Evolutionary conservation across 30 jellyfish, hydroid and myxozoan genomes (phyloP).

Genomic region (Cassiopea andromeda): DNA sequence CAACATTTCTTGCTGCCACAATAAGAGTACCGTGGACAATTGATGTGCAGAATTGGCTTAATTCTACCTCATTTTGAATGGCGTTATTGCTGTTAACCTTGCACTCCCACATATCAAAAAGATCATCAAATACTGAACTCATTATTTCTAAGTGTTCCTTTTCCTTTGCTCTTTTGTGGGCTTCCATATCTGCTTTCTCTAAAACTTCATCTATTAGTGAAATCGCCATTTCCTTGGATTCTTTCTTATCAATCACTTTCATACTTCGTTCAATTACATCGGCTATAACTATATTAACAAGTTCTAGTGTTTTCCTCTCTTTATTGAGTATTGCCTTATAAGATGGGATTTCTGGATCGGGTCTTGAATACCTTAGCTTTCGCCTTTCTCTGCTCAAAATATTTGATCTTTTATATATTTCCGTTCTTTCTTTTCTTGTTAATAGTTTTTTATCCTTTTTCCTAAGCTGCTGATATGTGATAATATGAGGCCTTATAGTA

Average conservation of each 20-base stretch:
- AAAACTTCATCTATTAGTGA: neutral
- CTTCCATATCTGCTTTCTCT: slow-evolving; percentile 9
- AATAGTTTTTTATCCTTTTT: slow-evolving; percentile 27
- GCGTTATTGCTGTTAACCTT: slow-evolving; percentile 6
- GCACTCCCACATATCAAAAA: slow-evolving; percentile 68
- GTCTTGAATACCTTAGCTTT: neutral
- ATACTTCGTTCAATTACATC: neutral
- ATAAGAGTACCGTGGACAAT: slow-evolving; percentile 48
- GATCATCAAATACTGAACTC: slow-evolving; percentile 32
- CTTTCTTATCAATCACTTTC: neutral
- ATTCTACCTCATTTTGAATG: slow-evolving; percentile 41
- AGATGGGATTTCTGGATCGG: slow-evolving; percentile 63
- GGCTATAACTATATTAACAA: neutral
- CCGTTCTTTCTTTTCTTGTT: slow-evolving; percentile 27
- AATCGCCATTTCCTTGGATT: neutral
- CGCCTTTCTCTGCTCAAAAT: neutral
- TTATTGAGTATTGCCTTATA: slow-evolving; percentile 52
- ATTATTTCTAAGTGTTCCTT: slow-evolving; percentile 4
- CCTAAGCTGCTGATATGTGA: slow-evolving; percentile 36
- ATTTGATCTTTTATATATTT: slow-evolving; percentile 3
- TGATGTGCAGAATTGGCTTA: slow-evolving; percentile 25
- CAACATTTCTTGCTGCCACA: slow-evolving; percentile 41
- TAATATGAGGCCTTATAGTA: neutral
- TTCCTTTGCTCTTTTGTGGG: slow-evolving; percentile 6
- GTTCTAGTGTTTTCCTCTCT: neutral